A percentile compares a stretch with the other conserved stretches of the same genome.
These are phyloP conservation scores for Sisyra nigra DNA, from an alignment of 2,888 invertebrate species.

Conservation along the genomic window DNA sequence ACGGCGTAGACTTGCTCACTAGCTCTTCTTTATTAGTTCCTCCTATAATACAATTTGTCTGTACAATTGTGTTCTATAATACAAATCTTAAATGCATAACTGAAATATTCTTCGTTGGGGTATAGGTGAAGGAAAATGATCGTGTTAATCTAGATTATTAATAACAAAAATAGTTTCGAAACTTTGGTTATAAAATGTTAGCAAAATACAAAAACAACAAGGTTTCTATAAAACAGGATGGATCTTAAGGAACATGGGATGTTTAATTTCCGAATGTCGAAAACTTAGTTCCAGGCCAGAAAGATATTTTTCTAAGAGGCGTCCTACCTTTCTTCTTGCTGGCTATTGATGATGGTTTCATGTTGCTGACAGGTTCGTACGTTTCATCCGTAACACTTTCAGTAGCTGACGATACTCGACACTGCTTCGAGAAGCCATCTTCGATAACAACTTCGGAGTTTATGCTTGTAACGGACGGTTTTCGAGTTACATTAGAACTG, in stretches of 20 bases:
- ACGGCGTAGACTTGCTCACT: neutral
- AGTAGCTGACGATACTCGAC: conserved; percentile 10
- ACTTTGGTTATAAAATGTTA: neutral
- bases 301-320: conserved; percentile 48
- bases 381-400: conserved; percentile 13
- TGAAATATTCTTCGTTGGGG: too few relatives aligned
- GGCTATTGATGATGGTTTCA: neutral
- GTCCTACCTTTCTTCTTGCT: conserved; percentile 47
- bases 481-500: neutral
- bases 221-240: too few relatives aligned
- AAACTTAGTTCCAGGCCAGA: conserved; percentile 55
- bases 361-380: conserved; percentile 18
- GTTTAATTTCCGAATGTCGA: conserved; percentile 14
- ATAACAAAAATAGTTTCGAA: neutral
- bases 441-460: neutral
- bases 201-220: neutral
- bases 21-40: conserved; percentile 6
- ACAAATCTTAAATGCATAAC: neutral
- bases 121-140: too few relatives aligned
- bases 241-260: neutral
- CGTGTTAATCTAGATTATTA: neutral
- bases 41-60: conserved; percentile 4
- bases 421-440: conserved; percentile 1
- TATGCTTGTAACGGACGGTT: neutral
- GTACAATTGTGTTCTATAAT: neutral